These are phyloP conservation scores for Vandiemenella viatica DNA, from an alignment of 2,888 invertebrate genomes.

Conservation along the genomic window DNA sequence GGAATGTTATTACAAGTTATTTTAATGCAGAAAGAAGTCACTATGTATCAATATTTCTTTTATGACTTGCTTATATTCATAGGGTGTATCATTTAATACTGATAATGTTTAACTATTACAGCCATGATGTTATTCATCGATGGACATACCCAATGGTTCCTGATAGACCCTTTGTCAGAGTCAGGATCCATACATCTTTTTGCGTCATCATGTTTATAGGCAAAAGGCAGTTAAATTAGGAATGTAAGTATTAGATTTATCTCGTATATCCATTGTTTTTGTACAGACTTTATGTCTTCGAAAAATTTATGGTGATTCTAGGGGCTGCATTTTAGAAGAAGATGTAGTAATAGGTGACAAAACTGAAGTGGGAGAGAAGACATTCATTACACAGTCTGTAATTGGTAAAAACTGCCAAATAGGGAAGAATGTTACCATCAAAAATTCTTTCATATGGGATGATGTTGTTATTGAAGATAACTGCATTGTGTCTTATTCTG, in stretches of 20 bases:
- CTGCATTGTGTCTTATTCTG: slow-evolving; percentile 44
- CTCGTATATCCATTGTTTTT: too few relatives aligned
- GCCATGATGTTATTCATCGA: slow-evolving; percentile 66
- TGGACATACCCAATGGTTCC: slow-evolving; percentile 76
- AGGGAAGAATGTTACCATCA: slow-evolving; percentile 57
- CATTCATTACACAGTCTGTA: slow-evolving; percentile 47
- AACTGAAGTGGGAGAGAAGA: slow-evolving; percentile 49
- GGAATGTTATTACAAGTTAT: too few relatives aligned
- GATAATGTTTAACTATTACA: slow-evolving; percentile 29
- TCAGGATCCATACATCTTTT: slow-evolving; percentile 40
- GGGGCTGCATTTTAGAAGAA: slow-evolving; percentile 48
- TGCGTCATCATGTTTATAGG: slow-evolving; percentile 52
- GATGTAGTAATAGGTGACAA: slow-evolving; percentile 64
- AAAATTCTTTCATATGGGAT: slow-evolving; percentile 60
- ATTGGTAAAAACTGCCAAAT: slow-evolving; percentile 63
- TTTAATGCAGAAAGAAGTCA: too few relatives aligned
- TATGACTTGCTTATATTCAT: too few relatives aligned
- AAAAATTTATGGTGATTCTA: slow-evolving; percentile 26
- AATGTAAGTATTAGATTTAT: slow-evolving; percentile 25
- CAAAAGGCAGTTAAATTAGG: slow-evolving; percentile 42
- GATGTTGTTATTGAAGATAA: slow-evolving; percentile 50
- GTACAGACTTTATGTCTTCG: slow-evolving; percentile 3
- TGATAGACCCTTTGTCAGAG: slow-evolving; percentile 41
- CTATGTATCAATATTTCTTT: too few relatives aligned
- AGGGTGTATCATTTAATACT: too few relatives aligned